Evolutionary conservation across 2,113 vertebrate species (phyloP).

Genomic region (Anthoscopus minutus): DNA sequence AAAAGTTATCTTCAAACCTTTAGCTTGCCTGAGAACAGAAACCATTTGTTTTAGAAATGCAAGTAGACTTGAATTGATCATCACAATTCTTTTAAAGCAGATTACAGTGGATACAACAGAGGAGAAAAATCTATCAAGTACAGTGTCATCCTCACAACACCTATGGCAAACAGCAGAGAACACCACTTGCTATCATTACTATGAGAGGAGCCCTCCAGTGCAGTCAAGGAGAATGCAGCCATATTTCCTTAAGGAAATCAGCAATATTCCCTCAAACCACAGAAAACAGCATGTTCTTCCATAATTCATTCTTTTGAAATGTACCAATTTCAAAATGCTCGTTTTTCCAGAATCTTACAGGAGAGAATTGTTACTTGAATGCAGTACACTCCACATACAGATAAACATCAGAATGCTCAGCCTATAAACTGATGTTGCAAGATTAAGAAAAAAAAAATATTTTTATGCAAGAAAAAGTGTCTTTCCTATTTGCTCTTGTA

Average conservation of each 20-base stretch:
- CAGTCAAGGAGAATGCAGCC: neutral
- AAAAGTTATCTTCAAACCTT: conserved; percentile 63
- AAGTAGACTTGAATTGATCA: conserved; percentile 62
- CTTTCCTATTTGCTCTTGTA: neutral
- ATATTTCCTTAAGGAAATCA: neutral
- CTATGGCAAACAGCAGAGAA: neutral
- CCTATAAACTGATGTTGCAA: neutral
- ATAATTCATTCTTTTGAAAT: neutral
- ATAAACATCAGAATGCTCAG: neutral
- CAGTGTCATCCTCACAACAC: neutral
- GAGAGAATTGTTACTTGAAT: neutral
- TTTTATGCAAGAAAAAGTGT: neutral
- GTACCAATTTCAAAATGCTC: neutral
- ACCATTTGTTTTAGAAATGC: conserved; percentile 64
- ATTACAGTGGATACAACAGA: conserved; percentile 23
- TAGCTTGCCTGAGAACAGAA: conserved; percentile 48
- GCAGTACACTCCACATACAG: neutral
- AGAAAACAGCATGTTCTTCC: neutral
- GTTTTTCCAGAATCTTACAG: neutral
- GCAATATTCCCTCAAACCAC: neutral
- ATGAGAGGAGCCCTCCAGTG: neutral
- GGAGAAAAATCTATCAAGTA: conserved; percentile 15
- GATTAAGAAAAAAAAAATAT: neutral
- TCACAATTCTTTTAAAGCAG: conserved; percentile 36
- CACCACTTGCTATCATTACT: neutral